Evolutionary conservation across 1,140 invertebrate genomes (phyloP).

Genomic region (Samia ricini): DNA sequence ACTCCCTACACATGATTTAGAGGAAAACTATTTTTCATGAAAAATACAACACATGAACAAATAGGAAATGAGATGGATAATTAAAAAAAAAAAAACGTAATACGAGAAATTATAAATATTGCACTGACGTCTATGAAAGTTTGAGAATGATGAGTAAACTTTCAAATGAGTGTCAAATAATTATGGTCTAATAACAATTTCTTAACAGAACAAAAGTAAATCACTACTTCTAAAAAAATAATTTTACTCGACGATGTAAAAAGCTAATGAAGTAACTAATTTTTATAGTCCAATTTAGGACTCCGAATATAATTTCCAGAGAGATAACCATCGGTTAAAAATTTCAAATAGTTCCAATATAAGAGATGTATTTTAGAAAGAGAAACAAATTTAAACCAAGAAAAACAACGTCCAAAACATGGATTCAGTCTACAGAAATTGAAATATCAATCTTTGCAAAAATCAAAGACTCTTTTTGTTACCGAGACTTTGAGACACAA

Average conservation of each 20-base stretch:
- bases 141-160: background rate
- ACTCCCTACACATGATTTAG: background rate
- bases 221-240: background rate
- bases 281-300: too few species aligned
- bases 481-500: background rate
- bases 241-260: background rate
- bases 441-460: background rate
- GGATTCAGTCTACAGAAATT: background rate
- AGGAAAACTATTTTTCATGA: background rate
- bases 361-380: too few species aligned
- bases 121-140: background rate
- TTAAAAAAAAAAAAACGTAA: background rate
- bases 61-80: background rate
- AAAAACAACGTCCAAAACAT: background rate
- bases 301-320: too few species aligned
- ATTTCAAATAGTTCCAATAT: too few species aligned
- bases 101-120: background rate
- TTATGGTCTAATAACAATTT: background rate
- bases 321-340: too few species aligned
- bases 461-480: background rate
- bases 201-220: background rate
- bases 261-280: too few species aligned
- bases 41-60: background rate
- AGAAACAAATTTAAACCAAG: background rate
- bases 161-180: background rate